Conservation (phyloP, 1,140 invertebrate genomes). For the Brachionus koreanus region DNA sequence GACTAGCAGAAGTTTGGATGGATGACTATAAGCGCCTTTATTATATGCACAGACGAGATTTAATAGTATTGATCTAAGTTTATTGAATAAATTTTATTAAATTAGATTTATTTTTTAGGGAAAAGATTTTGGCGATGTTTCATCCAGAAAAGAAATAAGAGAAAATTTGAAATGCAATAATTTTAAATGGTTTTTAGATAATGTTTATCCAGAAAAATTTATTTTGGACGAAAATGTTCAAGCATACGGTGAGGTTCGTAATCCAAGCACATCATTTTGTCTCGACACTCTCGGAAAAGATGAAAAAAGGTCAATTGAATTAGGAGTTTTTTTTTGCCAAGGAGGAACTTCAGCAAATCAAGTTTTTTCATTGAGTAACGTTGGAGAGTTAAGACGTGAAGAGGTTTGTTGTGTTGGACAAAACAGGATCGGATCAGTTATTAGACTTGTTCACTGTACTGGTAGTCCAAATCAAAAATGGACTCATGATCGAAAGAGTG, state of each 20-base stretch:
- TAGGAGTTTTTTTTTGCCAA: conserved; percentile 75
- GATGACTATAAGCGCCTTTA: conserved; percentile 60
- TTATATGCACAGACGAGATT: conserved; percentile 42
- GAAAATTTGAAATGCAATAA: conserved; percentile 81
- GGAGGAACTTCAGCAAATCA: conserved; percentile 63
- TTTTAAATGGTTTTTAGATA: conserved; percentile 95
- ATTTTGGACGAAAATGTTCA: conserved; percentile 70
- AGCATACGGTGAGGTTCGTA: conserved; percentile 68
- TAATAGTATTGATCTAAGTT: background rate
- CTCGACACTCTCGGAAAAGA: conserved; percentile 73
- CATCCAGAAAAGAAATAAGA: conserved; percentile 54
- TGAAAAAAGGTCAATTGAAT: conserved; percentile 60
- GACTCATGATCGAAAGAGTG: conserved; percentile 46
- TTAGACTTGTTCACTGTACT: conserved; percentile 3
- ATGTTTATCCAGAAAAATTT: conserved; percentile 70
- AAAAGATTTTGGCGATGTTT: conserved; percentile 60
- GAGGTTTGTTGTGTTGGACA: conserved; percentile 63
- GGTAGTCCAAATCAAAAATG: conserved; percentile 13
- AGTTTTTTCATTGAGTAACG: conserved; percentile 69
- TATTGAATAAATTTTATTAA: background rate
- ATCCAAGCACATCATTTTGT: conserved; percentile 65
- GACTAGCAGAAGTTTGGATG: conserved; percentile 92
- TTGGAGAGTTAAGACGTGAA: conserved; percentile 71
- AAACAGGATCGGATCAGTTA: background rate
- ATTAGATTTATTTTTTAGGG: conserved; percentile 55